These are phyloP conservation scores for Melipona beecheii DNA, from an alignment of 2,888 invertebrate species.

Conservation along the genomic window DNA sequence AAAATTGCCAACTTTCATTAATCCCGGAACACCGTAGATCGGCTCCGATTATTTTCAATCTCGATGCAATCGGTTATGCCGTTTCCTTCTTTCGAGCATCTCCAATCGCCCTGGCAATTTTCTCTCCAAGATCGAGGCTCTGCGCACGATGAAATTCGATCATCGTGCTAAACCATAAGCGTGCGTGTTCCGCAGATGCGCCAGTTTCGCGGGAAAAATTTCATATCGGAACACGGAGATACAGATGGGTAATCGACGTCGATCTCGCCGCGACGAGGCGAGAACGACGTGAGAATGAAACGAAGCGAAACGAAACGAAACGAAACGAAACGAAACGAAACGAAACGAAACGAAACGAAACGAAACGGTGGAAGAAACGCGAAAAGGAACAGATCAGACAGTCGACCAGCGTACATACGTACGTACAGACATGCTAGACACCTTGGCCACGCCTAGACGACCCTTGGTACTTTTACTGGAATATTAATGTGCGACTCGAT, in stretches of 20 bases:
- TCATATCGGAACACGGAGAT: neutral
- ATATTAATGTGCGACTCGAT: slow-evolving; percentile 71
- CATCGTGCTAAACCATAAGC: neutral
- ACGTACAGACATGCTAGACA: slow-evolving; percentile 12
- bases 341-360: neutral
- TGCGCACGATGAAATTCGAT: neutral
- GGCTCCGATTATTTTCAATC: neutral
- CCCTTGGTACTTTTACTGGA: slow-evolving; percentile 63
- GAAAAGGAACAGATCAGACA: slow-evolving; percentile 6
- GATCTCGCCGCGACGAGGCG: neutral
- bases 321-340: neutral
- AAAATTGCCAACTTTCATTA: slow-evolving; percentile 35
- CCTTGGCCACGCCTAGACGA: slow-evolving; percentile 53
- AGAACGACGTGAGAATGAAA: neutral
- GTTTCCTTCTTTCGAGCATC: neutral
- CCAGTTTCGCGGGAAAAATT: neutral
- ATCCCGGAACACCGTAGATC: neutral
- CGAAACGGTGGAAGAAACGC: neutral
- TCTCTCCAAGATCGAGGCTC: neutral
- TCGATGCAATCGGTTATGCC: neutral
- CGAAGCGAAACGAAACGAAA: slow-evolving; percentile 1
- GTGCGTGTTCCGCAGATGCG: too few species aligned
- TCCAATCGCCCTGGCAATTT: neutral
- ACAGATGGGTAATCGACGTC: neutral
- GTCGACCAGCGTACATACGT: too few species aligned